Conservation (phyloP, 2,888 invertebrate species). For the Cybosia mesomella region DNA sequence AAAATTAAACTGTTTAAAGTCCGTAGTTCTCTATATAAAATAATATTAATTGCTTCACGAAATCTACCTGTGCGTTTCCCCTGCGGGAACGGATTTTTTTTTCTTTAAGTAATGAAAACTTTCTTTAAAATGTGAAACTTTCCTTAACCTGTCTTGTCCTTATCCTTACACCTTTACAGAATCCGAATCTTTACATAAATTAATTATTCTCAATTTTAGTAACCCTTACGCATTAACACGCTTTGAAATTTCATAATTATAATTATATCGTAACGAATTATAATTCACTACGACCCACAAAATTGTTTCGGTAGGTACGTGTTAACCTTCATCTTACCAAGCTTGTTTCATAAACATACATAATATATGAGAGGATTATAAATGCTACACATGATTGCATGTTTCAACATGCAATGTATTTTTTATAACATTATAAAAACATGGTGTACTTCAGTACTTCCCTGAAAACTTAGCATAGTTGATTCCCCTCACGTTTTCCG, state of each 20-base stretch:
- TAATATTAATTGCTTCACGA: too few relatives aligned
- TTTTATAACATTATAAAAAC: background rate
- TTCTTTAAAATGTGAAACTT: too few relatives aligned
- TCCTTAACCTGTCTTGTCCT: too few relatives aligned
- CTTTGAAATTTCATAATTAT: slow-evolving; percentile 17
- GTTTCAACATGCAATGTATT: background rate
- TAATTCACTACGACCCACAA: slow-evolving; percentile 14
- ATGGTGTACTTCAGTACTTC: background rate
- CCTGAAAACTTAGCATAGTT: background rate
- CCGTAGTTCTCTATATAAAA: too few relatives aligned
- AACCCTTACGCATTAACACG: background rate
- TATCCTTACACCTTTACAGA: too few relatives aligned
- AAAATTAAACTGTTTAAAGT: too few relatives aligned
- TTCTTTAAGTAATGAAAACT: too few relatives aligned
- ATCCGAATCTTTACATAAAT: background rate
- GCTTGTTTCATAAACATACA: slow-evolving; percentile 10
- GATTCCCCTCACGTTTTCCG: slow-evolving; percentile 4
- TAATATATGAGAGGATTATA: slow-evolving; percentile 15
- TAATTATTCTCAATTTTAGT: slow-evolving; percentile 1
- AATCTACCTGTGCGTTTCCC: too few relatives aligned
- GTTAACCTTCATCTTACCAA: slow-evolving; percentile 17
- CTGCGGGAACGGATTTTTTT: too few relatives aligned
- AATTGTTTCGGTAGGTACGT: slow-evolving; percentile 11
- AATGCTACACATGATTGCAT: slow-evolving; percentile 6
- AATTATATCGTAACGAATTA: slow-evolving; percentile 20